phyloP scores from a whole-genome alignment of 2,797 vertebrate species.

The Protosalanx chinensis region DNA sequence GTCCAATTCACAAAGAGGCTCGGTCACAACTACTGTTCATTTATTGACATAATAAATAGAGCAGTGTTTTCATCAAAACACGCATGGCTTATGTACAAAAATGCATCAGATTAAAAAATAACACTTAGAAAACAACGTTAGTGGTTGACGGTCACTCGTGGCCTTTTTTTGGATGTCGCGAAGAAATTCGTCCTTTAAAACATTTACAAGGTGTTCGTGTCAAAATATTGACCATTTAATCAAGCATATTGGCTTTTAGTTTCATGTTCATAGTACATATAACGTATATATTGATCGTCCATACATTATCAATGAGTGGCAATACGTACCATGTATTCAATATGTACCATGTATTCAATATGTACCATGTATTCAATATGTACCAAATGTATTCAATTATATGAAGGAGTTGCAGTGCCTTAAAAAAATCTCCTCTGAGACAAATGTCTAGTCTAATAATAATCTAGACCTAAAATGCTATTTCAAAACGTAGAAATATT shows the following conservation, averaged over 20 bases:
- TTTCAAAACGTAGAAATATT: constrained; percentile 57
- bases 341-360: constrained; percentile 36
- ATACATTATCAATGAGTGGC: constrained; percentile 43
- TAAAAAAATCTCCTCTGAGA: constrained; percentile 61
- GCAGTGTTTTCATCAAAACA: constrained; percentile 76
- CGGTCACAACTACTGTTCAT: constrained; percentile 58
- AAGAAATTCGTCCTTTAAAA: constrained; percentile 54
- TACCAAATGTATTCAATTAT: constrained; percentile 43
- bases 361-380: constrained; percentile 32
- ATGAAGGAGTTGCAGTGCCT: constrained; percentile 45
- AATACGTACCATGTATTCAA: constrained; percentile 40
- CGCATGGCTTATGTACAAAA: constrained; percentile 74
- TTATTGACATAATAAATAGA: constrained; percentile 78
- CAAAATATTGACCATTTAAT: constrained; percentile 40
- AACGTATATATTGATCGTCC: constrained; percentile 37
- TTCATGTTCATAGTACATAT: constrained; percentile 46
- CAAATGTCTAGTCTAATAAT: constrained; percentile 59
- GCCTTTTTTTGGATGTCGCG: constrained; percentile 35
- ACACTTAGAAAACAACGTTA: constrained; percentile 68
- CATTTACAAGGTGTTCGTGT: constrained; percentile 42
- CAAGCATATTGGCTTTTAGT: constrained; percentile 35
- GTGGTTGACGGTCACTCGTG: constrained; percentile 47
- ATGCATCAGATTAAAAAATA: constrained; percentile 72
- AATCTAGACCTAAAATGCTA: constrained; percentile 51
- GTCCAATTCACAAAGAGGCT: constrained; percentile 19